Evolutionary conservation across 2,797 vertebrate genomes (phyloP).

Genomic region (Poeciliopsis paucimaculata): DNA sequence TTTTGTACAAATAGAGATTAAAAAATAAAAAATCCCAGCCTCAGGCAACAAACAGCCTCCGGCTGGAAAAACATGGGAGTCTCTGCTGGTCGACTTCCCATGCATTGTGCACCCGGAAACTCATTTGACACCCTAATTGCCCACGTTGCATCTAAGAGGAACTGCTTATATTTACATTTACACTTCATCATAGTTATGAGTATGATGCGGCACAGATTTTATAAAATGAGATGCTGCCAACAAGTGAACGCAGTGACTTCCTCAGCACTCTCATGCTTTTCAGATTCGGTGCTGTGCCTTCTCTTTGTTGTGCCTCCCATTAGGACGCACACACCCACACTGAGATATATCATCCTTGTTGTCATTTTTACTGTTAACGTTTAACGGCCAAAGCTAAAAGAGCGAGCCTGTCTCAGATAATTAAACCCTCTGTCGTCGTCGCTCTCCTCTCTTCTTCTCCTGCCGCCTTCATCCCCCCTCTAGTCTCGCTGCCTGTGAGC

Average conservation of each 20-base stretch:
- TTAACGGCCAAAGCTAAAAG: conserved; percentile 50
- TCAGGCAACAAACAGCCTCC: conserved; percentile 58
- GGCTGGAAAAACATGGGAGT: conserved; percentile 55
- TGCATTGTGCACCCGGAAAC: conserved; percentile 19
- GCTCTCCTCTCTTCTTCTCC: not conserved
- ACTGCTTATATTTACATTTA: not conserved
- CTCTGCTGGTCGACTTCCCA: conserved; percentile 54
- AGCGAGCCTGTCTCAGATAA: conserved; percentile 64
- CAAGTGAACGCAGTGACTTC: conserved; percentile 50
- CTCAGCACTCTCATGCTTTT: conserved; percentile 38
- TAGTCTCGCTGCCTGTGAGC: conserved; percentile 38
- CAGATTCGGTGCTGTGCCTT: conserved; percentile 11
- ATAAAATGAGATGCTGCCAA: conserved; percentile 45
- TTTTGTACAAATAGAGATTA: conserved; percentile 5
- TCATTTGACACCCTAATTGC: conserved; percentile 18
- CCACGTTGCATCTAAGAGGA: not conserved
- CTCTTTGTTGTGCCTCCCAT: conserved; percentile 30
- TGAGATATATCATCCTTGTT: conserved; percentile 1
- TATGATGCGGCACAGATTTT: conserved; percentile 36
- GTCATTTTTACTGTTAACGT: conserved; percentile 60
- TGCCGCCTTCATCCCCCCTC: not conserved
- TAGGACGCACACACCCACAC: conserved; percentile 8
- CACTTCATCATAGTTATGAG: conserved; percentile 44
- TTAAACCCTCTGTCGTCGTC: conserved; percentile 61
- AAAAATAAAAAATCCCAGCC: conserved; percentile 42